Percentiles rank a stretch among this genome's conserved stretches.
Conservation (phyloP, 1,140 invertebrate species). For the Lucilia sericata region DNA sequence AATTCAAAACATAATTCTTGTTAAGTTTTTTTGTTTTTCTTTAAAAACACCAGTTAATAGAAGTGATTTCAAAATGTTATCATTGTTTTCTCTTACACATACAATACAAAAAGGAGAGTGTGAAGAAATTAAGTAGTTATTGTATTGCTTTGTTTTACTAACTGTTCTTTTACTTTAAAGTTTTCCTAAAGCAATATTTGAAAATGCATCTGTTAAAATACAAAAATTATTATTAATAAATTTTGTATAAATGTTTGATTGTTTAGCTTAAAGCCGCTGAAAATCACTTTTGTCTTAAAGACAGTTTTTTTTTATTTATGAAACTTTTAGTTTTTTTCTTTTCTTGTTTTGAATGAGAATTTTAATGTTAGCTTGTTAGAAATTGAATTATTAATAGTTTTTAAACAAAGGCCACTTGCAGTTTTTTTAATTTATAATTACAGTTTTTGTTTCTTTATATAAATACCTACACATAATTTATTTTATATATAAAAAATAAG, state of each 20-base stretch:
- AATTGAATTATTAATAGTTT: neutral
- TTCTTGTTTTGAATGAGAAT: neutral
- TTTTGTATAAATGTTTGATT: neutral
- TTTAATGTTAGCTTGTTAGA: neutral
- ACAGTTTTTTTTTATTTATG: neutral
- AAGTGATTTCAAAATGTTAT: too few species aligned
- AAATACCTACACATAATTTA: neutral
- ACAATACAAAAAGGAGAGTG: neutral
- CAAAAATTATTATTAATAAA: too few species aligned
- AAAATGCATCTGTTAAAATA: conserved; percentile 19
- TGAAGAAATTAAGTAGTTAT: too few species aligned
- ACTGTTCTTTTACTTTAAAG: too few species aligned
- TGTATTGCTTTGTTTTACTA: too few species aligned
- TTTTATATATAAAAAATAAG: neutral
- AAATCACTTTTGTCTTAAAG: conserved; percentile 7
- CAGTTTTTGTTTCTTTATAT: neutral
- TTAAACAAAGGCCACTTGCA: conserved; percentile 7
- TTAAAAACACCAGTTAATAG: too few species aligned
- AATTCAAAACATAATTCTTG: neutral
- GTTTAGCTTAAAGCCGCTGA: conserved; percentile 6
- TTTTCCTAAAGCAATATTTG: neutral
- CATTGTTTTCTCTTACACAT: neutral
- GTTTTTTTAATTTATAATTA: too few species aligned
- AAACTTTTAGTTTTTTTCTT: neutral
- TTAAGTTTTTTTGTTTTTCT: neutral